These are phyloP conservation scores for Clanis bilineata DNA, from an alignment of 2,888 invertebrate genomes.

Conservation along the genomic window DNA sequence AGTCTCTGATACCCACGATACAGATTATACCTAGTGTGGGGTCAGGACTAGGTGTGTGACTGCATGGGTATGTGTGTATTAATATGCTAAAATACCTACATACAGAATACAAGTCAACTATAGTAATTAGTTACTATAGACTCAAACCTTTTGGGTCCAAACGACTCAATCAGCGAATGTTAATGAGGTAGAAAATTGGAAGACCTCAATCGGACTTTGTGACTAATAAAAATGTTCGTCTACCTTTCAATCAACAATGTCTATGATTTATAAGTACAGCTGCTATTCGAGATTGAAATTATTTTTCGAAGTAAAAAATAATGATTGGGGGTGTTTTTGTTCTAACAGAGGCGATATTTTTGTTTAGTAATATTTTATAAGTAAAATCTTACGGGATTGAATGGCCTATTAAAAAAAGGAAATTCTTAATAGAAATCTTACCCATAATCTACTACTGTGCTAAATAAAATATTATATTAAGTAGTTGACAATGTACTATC, in stretches of 20 bases:
- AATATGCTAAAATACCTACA: background rate
- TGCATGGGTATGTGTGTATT: background rate
- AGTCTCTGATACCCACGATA: no score
- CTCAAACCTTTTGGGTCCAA: conserved; percentile 18
- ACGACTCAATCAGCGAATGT: conserved; percentile 32
- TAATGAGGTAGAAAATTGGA: conserved; percentile 30
- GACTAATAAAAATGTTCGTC: conserved; percentile 11
- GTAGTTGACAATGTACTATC: no score
- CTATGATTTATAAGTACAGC: background rate
- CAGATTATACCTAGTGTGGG: no score
- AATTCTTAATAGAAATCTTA: no score
- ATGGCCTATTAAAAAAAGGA: no score
- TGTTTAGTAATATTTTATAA: background rate
- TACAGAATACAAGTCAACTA: conserved; percentile 3
- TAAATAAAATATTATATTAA: no score
- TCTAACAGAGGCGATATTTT: background rate
- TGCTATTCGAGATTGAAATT: background rate
- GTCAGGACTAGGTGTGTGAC: no score
- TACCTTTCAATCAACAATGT: conserved; percentile 2
- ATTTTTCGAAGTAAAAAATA: background rate
- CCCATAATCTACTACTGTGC: no score
- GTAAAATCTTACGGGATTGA: no score
- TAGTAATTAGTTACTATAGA: conserved; percentile 25
- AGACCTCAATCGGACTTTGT: conserved; percentile 19
- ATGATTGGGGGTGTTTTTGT: background rate